Evolutionary conservation across 2,888 invertebrate species (phyloP).

Genomic region (Teleiodes luculella): DNA sequence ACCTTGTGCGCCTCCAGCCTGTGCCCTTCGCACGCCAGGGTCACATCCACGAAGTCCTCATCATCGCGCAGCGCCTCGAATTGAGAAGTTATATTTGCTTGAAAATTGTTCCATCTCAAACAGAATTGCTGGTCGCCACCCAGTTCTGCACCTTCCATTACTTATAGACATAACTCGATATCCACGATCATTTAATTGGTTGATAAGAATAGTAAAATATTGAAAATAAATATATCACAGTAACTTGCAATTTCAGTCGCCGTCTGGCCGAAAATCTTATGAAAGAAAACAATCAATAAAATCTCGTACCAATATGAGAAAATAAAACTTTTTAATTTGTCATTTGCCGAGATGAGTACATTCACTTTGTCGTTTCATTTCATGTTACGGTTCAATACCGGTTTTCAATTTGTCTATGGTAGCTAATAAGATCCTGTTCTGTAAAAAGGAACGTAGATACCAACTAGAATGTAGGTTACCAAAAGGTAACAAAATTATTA

Average conservation of each 20-base stretch:
- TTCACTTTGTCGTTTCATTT: conserved; percentile 75
- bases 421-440: background rate
- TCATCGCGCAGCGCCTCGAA: conserved; percentile 90
- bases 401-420: conserved; percentile 30
- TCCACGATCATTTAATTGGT: conserved; percentile 79
- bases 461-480: too few relatives aligned
- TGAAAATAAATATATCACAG: conserved; percentile 79
- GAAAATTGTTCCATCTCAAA: conserved; percentile 94
- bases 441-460: conserved; percentile 1
- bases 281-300: conserved; percentile 81
- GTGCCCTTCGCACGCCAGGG: conserved; percentile 90
- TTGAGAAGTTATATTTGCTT: conserved; percentile 91
- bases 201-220: conserved; percentile 76
- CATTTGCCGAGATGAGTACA: conserved; percentile 74
- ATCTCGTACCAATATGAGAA: conserved; percentile 79
- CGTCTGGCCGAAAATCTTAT: conserved; percentile 79
- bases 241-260: conserved; percentile 79
- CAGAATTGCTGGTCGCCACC: conserved; percentile 91
- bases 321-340: conserved; percentile 80
- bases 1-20: conserved; percentile 91
- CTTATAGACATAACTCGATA: conserved; percentile 79
- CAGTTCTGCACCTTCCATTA: conserved; percentile 80
- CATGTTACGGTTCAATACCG: conserved; percentile 41
- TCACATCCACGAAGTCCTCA: conserved; percentile 93
- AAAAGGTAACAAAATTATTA: too few relatives aligned